Evolutionary conservation across 2,113 vertebrate species (phyloP).

Genomic region (Bagarius yarrelli): DNA sequence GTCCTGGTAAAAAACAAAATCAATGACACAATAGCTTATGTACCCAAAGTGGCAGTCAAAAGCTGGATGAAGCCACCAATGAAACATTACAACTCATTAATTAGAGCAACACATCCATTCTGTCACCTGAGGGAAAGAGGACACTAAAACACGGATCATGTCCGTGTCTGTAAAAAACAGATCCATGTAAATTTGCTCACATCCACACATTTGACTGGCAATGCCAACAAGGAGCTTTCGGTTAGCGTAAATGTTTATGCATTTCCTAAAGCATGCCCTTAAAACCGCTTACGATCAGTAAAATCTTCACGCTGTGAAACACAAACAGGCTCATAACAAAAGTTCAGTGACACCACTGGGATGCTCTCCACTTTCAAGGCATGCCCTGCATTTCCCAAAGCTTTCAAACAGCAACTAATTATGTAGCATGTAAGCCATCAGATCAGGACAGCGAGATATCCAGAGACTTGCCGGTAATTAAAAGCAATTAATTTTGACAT

Average conservation of each 20-base stretch:
- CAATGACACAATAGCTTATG: slow-evolving; percentile 41
- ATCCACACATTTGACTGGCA: slow-evolving; percentile 50
- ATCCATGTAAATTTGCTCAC: slow-evolving; percentile 52
- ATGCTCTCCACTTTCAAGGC: slow-evolving; percentile 24
- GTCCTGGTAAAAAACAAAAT: slow-evolving; percentile 43
- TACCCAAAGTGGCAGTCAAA: slow-evolving; percentile 28
- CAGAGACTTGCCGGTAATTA: slow-evolving; percentile 24
- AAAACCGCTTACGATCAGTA: slow-evolving; percentile 64
- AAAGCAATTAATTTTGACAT: slow-evolving; percentile 6
- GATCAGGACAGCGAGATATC: slow-evolving; percentile 23
- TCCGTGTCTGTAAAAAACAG: slow-evolving; percentile 51
- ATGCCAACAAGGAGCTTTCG: slow-evolving; percentile 48
- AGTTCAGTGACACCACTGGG: slow-evolving; percentile 38
- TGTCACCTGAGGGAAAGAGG: slow-evolving; percentile 54
- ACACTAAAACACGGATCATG: slow-evolving; percentile 38
- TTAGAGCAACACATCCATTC: slow-evolving; percentile 40
- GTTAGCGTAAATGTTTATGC: slow-evolving; percentile 67
- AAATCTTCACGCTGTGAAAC: slow-evolving; percentile 63
- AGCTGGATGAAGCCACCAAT: slow-evolving; percentile 29
- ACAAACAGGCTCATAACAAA: slow-evolving; percentile 53
- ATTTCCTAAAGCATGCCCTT: slow-evolving; percentile 63
- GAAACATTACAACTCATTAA: slow-evolving; percentile 49
- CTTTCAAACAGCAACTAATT: slow-evolving; percentile 25
- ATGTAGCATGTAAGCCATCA: background rate
- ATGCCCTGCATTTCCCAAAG: slow-evolving; percentile 21